Base-by-base conservation (phyloP, 2,888 invertebrate species). In the Magallana nippona region DNA sequence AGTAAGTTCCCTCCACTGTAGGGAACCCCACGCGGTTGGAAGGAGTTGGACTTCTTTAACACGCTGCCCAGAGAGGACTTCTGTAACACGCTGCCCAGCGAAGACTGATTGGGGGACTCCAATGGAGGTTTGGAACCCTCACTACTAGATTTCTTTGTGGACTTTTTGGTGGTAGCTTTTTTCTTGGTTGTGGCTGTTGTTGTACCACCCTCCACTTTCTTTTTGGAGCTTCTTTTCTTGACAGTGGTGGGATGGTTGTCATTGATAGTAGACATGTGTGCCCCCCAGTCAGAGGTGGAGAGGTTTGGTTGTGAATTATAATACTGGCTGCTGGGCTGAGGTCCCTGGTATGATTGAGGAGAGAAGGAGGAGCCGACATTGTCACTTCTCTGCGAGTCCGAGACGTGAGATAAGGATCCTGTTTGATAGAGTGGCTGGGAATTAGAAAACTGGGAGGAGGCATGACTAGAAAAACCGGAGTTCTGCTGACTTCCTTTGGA, bases 331-430 rank as follows among this genome's bases (percentile, higher is more conserved):
- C 22, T 56, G 1, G 32, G n/a, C 27, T 78, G 78, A 78, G 57
- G 32, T 60, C 78, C 78, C 19, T 56, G 22, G 55, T 62, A 82
- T 22, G 82, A 78, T 19, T 71, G 71, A 71, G 15, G 22, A 32
- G 22, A 32, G 15, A 27, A 71, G 13, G 71, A 71, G 32, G 15
- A 27, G 13, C 32, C 13, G 15, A 32, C 13, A 71, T 32, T 71
- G 1, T 71, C 71, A 27, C 71, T 27, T 19, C 71, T 32, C 71
- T 71, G 71, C 13, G 22, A 1, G 8, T 71, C 22, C 32, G 32
- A 71, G 32, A 11, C 13, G 11, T 27, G 71, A 27, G 71, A 13
- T 27, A 71, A 5, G 11, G 71, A 32, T 27, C 71, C 71, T 27
- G 71, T 15, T 27, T 19, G 27, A 71, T 71, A 71, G 32, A 27